A percentile compares a stretch with the other conserved stretches of the same genome.
Conservation (phyloP, 2,113 vertebrate genomes). For the Rutilus rutilus region DNA sequence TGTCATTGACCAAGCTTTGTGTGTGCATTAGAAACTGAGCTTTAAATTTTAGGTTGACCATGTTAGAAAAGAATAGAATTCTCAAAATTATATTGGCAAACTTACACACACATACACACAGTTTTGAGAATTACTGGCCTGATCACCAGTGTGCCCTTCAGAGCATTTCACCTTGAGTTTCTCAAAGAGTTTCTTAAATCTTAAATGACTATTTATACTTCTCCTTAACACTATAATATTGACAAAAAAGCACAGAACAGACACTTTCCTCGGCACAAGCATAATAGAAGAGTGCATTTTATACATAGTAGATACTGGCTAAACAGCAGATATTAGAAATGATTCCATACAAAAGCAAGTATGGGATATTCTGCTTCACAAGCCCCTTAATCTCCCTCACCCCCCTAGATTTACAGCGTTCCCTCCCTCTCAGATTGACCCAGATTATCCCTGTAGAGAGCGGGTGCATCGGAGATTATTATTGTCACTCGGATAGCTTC, state of each 20-base stretch:
- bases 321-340: neutral
- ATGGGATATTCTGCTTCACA: slow-evolving; percentile 39
- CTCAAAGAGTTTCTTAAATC: neutral
- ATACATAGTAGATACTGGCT: neutral
- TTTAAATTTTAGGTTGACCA: neutral
- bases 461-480: neutral
- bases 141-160: neutral
- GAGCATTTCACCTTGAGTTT: neutral
- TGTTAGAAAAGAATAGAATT: neutral
- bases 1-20: neutral
- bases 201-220: neutral
- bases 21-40: neutral
- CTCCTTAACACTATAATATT: neutral
- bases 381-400: slow-evolving; percentile 64
- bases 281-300: neutral
- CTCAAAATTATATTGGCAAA: neutral
- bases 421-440: slow-evolving; percentile 65
- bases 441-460: slow-evolving; percentile 62
- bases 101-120: neutral
- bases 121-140: neutral
- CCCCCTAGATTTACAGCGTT: slow-evolving; percentile 62
- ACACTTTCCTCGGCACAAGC: neutral
- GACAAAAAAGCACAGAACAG: neutral
- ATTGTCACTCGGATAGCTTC: neutral
- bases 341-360: slow-evolving; percentile 4